Percentiles rank a stretch among this genome's conserved stretches.
These are phyloP conservation scores for Saccostrea echinata DNA, from an alignment of 1,140 invertebrate species.

Conservation along the genomic window DNA sequence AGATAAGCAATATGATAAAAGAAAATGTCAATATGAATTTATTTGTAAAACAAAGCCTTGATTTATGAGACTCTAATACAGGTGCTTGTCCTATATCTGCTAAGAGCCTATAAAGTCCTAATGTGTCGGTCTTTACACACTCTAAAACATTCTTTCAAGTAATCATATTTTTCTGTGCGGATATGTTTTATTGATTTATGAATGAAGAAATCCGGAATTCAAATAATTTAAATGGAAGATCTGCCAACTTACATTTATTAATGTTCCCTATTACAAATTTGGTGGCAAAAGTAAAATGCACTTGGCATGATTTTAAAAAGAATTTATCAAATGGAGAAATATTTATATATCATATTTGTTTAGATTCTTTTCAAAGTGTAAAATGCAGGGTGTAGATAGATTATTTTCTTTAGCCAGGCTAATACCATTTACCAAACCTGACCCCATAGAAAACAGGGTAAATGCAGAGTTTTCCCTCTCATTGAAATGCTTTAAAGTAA, in stretches of 20 bases:
- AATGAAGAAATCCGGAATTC: constrained; percentile 17
- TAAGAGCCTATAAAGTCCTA: constrained; percentile 19
- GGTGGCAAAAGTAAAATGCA: constrained; percentile 16
- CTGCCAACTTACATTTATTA: constrained; percentile 22
- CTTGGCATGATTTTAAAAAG: background rate
- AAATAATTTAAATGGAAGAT: constrained; percentile 21
- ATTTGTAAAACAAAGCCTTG: constrained; percentile 33
- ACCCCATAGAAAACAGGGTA: background rate
- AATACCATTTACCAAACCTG: background rate
- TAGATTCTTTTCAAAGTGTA: background rate
- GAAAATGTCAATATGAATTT: constrained; percentile 28
- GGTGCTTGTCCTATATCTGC: constrained; percentile 21
- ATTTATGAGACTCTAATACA: constrained; percentile 22
- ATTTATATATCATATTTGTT: constrained; percentile 1
- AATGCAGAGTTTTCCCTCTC: background rate
- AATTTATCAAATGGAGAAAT: constrained; percentile 4
- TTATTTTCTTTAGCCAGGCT: background rate
- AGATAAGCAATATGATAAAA: constrained; percentile 10
- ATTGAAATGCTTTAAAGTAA: constrained; percentile 23
- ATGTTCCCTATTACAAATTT: background rate
- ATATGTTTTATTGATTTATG: constrained; percentile 33
- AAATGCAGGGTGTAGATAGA: background rate
- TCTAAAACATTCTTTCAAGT: constrained; percentile 28
- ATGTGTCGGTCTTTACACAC: constrained; percentile 36
- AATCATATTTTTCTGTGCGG: constrained; percentile 7